Base-by-base conservation (phyloP, 2,888 invertebrate species). In the Lasioglossum figueresi region DNA sequence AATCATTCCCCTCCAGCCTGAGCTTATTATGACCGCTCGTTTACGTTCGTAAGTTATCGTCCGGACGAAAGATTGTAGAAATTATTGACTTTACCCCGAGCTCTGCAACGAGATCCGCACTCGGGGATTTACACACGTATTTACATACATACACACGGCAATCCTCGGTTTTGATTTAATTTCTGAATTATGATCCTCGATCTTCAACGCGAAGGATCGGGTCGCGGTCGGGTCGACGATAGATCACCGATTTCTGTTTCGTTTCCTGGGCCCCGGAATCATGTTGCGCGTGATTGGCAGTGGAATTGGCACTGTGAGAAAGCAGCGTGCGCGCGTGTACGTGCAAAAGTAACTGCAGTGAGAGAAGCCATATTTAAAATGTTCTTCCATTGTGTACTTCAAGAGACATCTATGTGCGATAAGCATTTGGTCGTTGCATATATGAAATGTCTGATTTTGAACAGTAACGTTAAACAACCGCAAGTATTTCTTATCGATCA, bases 1-100 rank as follows among this genome's bases (percentile, higher is more conserved):
- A 90, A 90, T 90, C 90, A 90, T 52, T n/a, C 76, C 40, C 37
- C 31, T n/a, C n/a, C 74, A 70, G 80, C 79, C 83, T 79, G 80
- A 79, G 89, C 89, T 90, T 88, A 90, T 90, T 90, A 87, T 86
- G 89, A 87, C 82, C 83, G 89, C 73, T 81, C 83, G 87, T 90
- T 90, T 90, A 88, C 85, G 87, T 76, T 77, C 85, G 70, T 86
- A 86, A 88, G 84, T 88, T 88, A 84, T 85, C 80, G 83, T 78
- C 77, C 70, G 72, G 48, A 52, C 76, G 81, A 83, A 82, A 83
- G 76, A 89, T 83, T 73, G 84, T 82, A 63, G 86, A 79, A 85
- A 90, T 85, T 83, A 81, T 85, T 83, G 72, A 82, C 70, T 86
- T 72, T 78, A 79, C 82, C 66, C 75, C 76, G 45, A 73, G 85